These are phyloP conservation scores for Cartodere bifasciata DNA, from an alignment of 2,888 invertebrate genomes.

Conservation along the genomic window DNA sequence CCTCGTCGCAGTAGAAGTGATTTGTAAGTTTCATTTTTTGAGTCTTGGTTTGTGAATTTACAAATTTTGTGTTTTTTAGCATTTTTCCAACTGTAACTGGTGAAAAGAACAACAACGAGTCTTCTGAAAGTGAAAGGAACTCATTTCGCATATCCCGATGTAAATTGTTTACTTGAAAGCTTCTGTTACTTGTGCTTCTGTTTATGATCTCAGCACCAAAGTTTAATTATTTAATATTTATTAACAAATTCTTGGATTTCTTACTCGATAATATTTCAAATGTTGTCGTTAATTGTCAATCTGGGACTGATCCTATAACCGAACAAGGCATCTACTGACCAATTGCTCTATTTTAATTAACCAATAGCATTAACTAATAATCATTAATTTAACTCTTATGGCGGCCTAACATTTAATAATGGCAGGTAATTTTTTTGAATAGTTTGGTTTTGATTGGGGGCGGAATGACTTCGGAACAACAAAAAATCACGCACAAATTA, in stretches of 20 bases:
- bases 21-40: too few species aligned
- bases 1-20: too few species aligned
- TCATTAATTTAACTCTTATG: too few species aligned
- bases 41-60: too few species aligned
- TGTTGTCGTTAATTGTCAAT: too few species aligned
- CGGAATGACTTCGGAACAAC: too few species aligned
- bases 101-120: not conserved
- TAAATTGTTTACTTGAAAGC: not conserved
- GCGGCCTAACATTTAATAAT: too few species aligned
- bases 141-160: not conserved
- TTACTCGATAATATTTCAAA: too few species aligned
- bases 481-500: too few species aligned
- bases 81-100: not conserved
- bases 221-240: conserved; percentile 11
- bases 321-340: conserved; percentile 9
- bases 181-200: conserved; percentile 1
- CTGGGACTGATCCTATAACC: conserved; percentile 11
- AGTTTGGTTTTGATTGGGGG: too few species aligned
- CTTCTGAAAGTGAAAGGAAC: not conserved
- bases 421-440: too few species aligned
- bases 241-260: conserved; percentile 9
- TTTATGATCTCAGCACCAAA: conserved; percentile 13
- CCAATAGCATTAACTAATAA: conserved; percentile 8
- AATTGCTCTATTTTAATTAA: conserved; percentile 9
- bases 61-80: too few species aligned